Percentiles rank a stretch among this genome's conserved stretches.
These are phyloP conservation scores for Tachycineta bicolor DNA, from an alignment of 2,113 vertebrate genomes.

Conservation along the genomic window DNA sequence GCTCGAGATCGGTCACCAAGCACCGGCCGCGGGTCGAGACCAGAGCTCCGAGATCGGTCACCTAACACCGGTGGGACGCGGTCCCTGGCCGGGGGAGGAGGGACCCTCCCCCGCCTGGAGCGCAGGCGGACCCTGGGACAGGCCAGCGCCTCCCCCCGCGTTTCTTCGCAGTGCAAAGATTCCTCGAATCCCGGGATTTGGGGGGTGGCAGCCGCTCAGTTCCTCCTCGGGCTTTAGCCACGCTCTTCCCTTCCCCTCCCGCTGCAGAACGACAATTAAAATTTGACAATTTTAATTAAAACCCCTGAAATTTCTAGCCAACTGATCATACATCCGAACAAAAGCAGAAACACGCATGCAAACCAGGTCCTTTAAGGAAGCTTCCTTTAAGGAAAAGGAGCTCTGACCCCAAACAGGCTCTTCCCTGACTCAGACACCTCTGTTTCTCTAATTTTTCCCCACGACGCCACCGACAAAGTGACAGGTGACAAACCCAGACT, in stretches of 20 bases:
- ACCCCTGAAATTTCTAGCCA: background rate
- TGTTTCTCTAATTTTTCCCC: background rate
- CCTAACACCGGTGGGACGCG: too few relatives aligned
- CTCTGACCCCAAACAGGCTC: too few relatives aligned
- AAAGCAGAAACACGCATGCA: rapidly evolving
- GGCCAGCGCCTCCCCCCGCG: too few relatives aligned
- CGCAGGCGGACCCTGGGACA: too few relatives aligned
- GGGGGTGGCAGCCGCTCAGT: too few relatives aligned
- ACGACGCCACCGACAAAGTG: rapidly evolving
- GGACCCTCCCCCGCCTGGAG: background rate
- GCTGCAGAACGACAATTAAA: rapidly evolving
- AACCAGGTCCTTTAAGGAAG: background rate
- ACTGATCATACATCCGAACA: background rate
- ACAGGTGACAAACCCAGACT: background rate
- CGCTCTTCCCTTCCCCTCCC: background rate
- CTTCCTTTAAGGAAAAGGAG: background rate
- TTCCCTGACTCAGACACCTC: background rate
- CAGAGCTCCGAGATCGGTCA: too few relatives aligned
- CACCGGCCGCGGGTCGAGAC: background rate
- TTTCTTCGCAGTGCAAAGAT: background rate
- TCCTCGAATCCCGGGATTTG: background rate
- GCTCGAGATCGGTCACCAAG: background rate
- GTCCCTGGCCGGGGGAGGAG: too few relatives aligned
- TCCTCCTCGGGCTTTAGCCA: background rate
- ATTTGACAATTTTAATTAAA: background rate